These are phyloP conservation scores for Ceratitis capitata DNA, from an alignment of 1,140 invertebrate species.

Conservation along the genomic window DNA sequence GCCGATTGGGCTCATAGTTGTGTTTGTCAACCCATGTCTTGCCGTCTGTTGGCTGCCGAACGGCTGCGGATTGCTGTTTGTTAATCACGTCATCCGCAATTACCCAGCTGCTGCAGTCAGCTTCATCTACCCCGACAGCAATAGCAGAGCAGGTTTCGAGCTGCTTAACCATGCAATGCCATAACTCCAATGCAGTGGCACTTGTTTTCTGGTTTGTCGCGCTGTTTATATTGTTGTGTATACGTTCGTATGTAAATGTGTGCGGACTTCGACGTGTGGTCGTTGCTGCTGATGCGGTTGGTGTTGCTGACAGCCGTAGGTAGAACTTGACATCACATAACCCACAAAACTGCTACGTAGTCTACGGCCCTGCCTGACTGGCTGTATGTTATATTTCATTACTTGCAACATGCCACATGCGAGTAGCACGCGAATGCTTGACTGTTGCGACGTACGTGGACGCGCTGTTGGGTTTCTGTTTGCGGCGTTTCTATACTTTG, in stretches of 20 bases:
- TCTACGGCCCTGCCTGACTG: too few species aligned
- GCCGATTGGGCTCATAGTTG: too few species aligned
- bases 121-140: too few species aligned
- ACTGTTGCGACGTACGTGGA: not conserved
- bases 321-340: constrained; percentile 13
- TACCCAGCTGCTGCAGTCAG: not conserved
- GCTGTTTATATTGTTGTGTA: constrained; percentile 14
- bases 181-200: not conserved
- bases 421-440: not conserved
- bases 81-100: not conserved
- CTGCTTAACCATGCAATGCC: too few species aligned
- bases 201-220: constrained; percentile 1
- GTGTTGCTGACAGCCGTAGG: not conserved
- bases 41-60: not conserved
- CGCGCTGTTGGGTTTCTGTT: not conserved
- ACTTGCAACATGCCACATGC: not conserved
- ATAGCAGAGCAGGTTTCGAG: too few species aligned
- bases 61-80: not conserved
- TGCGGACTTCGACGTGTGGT: not conserved
- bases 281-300: not conserved
- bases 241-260: not conserved
- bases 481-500: not conserved
- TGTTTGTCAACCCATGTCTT: not conserved
- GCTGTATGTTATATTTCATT: constrained; percentile 4
- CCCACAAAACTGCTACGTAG: not conserved